A percentile compares a stretch with the other conserved stretches of the same genome.
These are phyloP conservation scores for Eristalis pertinax DNA, from an alignment of 2,888 invertebrate species.

Conservation along the genomic window DNA sequence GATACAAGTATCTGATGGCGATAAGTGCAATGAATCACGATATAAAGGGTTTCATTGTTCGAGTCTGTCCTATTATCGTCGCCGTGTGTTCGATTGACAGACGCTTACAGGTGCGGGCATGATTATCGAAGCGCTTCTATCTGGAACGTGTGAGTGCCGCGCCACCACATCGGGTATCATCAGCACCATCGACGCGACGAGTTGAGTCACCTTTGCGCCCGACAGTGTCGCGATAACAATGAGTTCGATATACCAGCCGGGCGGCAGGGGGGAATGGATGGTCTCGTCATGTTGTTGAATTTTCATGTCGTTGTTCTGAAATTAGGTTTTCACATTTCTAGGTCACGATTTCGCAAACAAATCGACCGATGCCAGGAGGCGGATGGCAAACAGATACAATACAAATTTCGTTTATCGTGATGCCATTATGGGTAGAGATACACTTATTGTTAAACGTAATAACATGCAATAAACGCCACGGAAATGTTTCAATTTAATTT, in stretches of 20 bases:
- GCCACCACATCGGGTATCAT: background rate
- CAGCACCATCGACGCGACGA: background rate
- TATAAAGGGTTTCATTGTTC: background rate
- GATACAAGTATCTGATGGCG: background rate
- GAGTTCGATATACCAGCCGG: no score
- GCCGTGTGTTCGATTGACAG: background rate
- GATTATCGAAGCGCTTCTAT: background rate
- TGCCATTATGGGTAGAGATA: slow-evolving; percentile 50
- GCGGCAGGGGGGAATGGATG: no score
- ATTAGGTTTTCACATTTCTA: slow-evolving; percentile 44
- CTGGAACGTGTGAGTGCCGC: background rate
- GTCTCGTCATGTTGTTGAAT: slow-evolving; percentile 42
- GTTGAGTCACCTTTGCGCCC: background rate
- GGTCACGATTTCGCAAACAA: slow-evolving; percentile 54
- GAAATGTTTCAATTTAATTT: slow-evolving; percentile 64
- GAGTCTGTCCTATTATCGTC: background rate
- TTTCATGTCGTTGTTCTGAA: slow-evolving; percentile 50
- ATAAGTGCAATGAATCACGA: background rate
- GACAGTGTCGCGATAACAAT: background rate
- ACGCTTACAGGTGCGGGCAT: background rate
- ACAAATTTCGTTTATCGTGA: slow-evolving; percentile 47
- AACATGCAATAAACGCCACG: slow-evolving; percentile 55
- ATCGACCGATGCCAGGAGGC: background rate
- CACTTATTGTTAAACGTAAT: slow-evolving; percentile 50
- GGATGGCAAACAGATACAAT: background rate